Conservation (phyloP, 2,113 vertebrate genomes). For the Cygnus buccinator region DNA sequence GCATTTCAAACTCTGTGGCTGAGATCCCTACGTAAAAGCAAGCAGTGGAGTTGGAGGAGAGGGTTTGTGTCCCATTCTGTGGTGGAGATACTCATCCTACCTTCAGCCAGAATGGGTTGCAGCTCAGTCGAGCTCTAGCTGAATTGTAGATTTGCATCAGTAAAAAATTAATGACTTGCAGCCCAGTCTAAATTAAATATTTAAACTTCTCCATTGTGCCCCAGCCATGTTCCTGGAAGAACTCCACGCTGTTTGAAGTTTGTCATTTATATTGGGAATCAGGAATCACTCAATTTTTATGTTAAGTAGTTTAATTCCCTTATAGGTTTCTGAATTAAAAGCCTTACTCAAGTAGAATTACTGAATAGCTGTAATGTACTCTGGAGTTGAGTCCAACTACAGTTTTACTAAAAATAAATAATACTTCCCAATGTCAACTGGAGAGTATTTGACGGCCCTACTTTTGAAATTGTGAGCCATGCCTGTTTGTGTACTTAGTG, state of each 20-base stretch:
- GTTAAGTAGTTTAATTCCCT: slow-evolving; percentile 10
- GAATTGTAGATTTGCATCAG: slow-evolving; percentile 51
- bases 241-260: not conserved
- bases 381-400: not conserved
- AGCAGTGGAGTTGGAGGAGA: not conserved
- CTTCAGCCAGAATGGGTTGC: not conserved
- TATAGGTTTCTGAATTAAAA: slow-evolving; percentile 4
- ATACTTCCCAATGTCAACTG: not conserved
- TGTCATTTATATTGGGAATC: not conserved
- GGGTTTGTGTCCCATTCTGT: not conserved
- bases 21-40: not conserved
- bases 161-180: slow-evolving; percentile 57
- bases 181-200: slow-evolving; percentile 47
- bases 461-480: not conserved
- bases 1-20: not conserved
- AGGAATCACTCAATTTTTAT: not conserved
- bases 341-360: not conserved
- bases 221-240: not conserved
- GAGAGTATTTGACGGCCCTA: not conserved
- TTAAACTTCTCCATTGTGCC: slow-evolving; percentile 32
- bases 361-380: not conserved
- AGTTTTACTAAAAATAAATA: not conserved
- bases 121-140: not conserved
- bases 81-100: not conserved
- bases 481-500: not conserved